A percentile compares a stretch with the other conserved stretches of the same genome.
Evolutionary conservation across 2,113 vertebrate species (phyloP).

Genomic region (Otocyon megalotis): DNA sequence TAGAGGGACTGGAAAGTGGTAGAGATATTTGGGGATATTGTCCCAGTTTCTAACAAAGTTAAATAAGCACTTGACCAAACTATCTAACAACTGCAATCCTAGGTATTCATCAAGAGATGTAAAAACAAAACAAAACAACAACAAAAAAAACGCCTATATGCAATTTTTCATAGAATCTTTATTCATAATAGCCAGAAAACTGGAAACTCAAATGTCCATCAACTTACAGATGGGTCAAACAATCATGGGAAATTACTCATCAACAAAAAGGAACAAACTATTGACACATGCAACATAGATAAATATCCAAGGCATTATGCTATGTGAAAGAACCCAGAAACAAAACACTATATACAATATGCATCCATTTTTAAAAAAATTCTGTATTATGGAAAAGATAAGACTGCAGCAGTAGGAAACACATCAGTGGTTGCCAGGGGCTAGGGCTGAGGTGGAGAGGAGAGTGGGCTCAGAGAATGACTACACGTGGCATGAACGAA

Average conservation of each 20-base stretch:
- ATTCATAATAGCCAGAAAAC: not conserved
- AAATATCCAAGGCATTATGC: not conserved
- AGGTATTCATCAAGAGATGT: not conserved
- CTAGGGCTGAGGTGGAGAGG: not conserved
- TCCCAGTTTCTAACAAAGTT: slow-evolving; percentile 11
- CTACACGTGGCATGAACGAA: accelerated
- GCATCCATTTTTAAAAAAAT: not conserved
- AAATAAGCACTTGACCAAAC: not conserved
- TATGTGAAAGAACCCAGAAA: slow-evolving; percentile 5
- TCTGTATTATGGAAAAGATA: not conserved
- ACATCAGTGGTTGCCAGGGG: not conserved
- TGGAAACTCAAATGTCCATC: not conserved
- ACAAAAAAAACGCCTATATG: not conserved
- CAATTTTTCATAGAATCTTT: slow-evolving; percentile 14
- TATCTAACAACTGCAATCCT: not conserved
- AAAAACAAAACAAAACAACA: not conserved
- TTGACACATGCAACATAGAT: not conserved
- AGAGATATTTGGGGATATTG: not conserved
- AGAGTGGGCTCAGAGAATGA: not conserved
- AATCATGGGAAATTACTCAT: not conserved
- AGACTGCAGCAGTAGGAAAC: not conserved
- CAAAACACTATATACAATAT: not conserved
- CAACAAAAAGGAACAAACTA: not conserved
- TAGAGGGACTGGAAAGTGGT: not conserved
- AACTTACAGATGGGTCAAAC: not conserved